These are phyloP conservation scores for Polyommatus icarus DNA, from an alignment of 2,888 invertebrate species.

Conservation along the genomic window DNA sequence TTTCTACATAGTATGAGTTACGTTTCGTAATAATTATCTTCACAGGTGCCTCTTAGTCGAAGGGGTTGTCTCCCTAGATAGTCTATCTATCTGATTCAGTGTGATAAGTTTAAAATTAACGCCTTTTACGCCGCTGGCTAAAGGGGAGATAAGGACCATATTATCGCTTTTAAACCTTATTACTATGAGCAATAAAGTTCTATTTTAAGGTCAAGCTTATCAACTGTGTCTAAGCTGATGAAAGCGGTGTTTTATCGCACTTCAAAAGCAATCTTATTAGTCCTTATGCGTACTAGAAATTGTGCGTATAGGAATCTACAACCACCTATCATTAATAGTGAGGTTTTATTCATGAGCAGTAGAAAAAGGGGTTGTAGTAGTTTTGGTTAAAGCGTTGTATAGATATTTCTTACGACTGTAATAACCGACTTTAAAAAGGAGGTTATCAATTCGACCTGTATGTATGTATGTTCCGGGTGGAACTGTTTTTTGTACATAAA, in stretches of 20 bases:
- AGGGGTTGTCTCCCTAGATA: constrained; percentile 9
- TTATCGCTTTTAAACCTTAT: background rate
- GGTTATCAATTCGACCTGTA: no score
- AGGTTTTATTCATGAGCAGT: background rate
- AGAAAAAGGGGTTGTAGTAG: background rate
- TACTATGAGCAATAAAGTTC: background rate
- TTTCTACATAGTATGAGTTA: background rate
- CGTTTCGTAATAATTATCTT: background rate
- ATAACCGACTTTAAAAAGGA: no score
- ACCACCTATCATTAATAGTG: no score
- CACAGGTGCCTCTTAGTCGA: background rate
- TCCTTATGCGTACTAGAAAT: background rate
- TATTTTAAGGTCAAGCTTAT: background rate
- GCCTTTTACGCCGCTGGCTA: background rate
- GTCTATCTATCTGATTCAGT: constrained; percentile 20
- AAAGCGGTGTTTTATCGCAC: background rate
- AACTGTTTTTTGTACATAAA: no score
- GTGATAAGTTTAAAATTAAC: background rate
- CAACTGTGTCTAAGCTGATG: background rate
- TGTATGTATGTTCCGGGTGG: no score
- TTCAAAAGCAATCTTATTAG: constrained; percentile 4
- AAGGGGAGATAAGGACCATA: background rate
- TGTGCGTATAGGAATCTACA: background rate
- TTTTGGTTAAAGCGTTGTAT: no score
- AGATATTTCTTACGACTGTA: no score